Evolutionary conservation across 2,797 vertebrate genomes (phyloP), one percentile per base, ranked within the genome.

Genomic region (Myotis daubentonii): DNA sequence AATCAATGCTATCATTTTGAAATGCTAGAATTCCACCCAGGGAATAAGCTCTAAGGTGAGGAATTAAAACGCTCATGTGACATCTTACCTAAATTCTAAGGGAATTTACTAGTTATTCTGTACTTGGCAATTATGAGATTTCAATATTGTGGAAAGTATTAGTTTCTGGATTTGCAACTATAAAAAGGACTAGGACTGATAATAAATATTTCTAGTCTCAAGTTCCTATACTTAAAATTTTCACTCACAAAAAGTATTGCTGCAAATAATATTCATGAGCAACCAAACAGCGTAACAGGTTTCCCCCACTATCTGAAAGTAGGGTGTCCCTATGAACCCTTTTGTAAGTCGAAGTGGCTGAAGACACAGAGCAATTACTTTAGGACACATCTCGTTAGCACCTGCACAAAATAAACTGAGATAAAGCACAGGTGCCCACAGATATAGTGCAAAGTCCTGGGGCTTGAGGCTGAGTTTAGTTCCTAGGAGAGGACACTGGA

Each of bases 241-340:
- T 89, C 49, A 80, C 28, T 94, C 68, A 81, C 9, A 94, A 91
- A 95, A 93, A 28, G 5, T 53, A 57, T 70, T 68, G 8, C 6
- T 28, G 7, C 1, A 80, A 57, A 80, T 55, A 82, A 60, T 20
- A 89, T 30, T 87, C 15, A 57, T 30, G 38, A 75, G 20, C 22
- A 80, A 60, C 13, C 28, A 89, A 80, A 89, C 3, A 75, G 51
- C 11, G 12, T 28, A 41, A 47, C 28, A 47, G 57, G 38, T 65
- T 82, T 47, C n/a, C 28, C 57, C 60, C 41, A 65, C 41, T 66
- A 66, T 66, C 12, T 0, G 28, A 47, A 65, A 65, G 41, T 66
- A 82, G 30, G 25, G 30, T 82, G 20, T 49, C 33, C 60, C 60
- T 47, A 25, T 10, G 20, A 82, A 82, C 22, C 3, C 30, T 65